Base-by-base conservation (phyloP, 2,888 invertebrate species). In the Ormyrus labotus region DNA sequence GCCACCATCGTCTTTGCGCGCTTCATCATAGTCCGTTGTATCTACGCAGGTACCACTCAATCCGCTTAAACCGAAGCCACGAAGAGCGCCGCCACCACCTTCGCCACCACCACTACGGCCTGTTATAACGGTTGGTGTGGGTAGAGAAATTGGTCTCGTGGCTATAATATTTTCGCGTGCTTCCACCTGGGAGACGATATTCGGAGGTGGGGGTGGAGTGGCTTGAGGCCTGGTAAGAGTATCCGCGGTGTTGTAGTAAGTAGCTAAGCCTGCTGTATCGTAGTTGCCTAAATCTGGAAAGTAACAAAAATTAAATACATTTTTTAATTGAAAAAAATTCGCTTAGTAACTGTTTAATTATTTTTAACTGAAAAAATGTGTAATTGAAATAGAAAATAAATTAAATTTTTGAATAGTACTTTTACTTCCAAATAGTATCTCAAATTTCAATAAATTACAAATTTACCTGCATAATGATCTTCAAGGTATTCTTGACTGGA, bases 401-500 rank as follows among this genome's bases (percentile, higher is more conserved):
- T 34, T 34, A 34, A 34, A 34, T 0, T 34, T 34, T 34, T 34
- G 34, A 3, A 1, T 34, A 34, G 34, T 34, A 34, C 34, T 34
- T 34, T 34, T 34, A 34, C 34, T 34, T 34, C 3, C 34, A 34
- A 34, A 34, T 34, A 34, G 34, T 34, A 34, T 34, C 2, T 34
- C 3, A 34, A 34, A 34, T 34, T 34, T 34, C 34, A 34, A 34
- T 34, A 34, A 48, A 60, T 57, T 64, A 9, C n/a, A 55, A 73
- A 80, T 82, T 76, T 11, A 89, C 90, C 90, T 81, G 90, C 90
- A 80, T 90, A 91, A 79, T 90, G 91, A 87, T 91, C 91, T 72
- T 91, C 90, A 13, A 91, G 88, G 81, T 93, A 93, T 81, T 93
- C 93, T 86, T 93, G 93, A 82, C 93, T 93, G 60, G 92, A 92